phyloP scores from a whole-genome alignment of 2,888 invertebrate species.

The Notocelia uddmanniana region DNA sequence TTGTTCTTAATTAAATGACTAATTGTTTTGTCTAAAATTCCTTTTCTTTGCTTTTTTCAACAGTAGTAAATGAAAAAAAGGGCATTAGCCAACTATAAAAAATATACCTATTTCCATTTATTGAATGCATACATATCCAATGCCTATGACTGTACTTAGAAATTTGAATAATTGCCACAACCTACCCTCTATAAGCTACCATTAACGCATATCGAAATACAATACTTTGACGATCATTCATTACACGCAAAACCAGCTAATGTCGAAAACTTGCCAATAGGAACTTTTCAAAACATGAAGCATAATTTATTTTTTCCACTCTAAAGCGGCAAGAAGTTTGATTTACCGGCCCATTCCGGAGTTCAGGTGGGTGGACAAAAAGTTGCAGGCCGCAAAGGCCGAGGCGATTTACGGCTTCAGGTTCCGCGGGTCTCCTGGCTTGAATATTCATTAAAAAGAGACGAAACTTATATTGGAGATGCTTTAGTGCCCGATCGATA shows the following conservation, averaged over 20 bases:
- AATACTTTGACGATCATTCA: neutral
- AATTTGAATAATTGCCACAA: too few species aligned
- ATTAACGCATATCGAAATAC: too few species aligned
- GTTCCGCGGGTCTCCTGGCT: neutral
- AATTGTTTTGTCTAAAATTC: too few species aligned
- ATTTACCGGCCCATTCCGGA: constrained; percentile 19
- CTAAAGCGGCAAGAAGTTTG: constrained; percentile 34
- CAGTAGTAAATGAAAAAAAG: too few species aligned
- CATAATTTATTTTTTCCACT: constrained; percentile 28
- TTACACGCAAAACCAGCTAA: neutral
- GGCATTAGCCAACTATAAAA: too few species aligned
- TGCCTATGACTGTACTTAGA: too few species aligned
- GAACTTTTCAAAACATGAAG: constrained; percentile 2
- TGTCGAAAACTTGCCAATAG: constrained; percentile 7
- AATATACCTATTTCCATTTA: too few species aligned
- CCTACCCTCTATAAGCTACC: too few species aligned
- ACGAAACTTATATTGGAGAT: neutral
- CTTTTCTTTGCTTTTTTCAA: too few species aligned
- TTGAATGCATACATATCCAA: too few species aligned
- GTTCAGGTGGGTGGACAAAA: constrained; percentile 30
- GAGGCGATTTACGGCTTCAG: constrained; percentile 8
- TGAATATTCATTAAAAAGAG: neutral
- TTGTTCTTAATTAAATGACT: too few species aligned
- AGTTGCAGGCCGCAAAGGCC: constrained; percentile 12
- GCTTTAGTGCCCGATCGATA: neutral